Evolutionary conservation across 92 coral and sea anemone species (phyloP), one percentile per base, ranked within the genome.

Genomic region (Heteractis magnifica): DNA sequence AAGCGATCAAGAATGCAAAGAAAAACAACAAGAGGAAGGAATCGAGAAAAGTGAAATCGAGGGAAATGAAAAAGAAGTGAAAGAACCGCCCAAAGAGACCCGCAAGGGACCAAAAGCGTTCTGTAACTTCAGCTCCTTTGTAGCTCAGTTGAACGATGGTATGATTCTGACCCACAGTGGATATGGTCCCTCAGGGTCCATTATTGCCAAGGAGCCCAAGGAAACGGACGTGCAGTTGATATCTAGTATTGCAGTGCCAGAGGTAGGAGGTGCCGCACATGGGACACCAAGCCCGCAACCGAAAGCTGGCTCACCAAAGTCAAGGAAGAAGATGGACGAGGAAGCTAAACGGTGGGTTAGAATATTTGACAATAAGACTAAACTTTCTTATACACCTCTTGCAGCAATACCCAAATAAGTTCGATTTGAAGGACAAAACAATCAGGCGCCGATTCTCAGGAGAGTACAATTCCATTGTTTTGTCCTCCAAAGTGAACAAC

Each of bases 71-170:
- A 91, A 88, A 58, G 86, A 84, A 4, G 59, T 34, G 44, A 84
- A 76, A 68, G 78, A 86, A 49, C 52, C 68, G 4, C 64, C 60
- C 51, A 80, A 44, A 12, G 52, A 86, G 19, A 65, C 8, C 26
- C 85, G 71, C 7, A 79, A 78, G 80, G 88, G 75, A 23, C 93
- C 93, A 51, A 85, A 83, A 82, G 82, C 93, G 16, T 92, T 95
- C 82, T 95, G 97, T 81, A 91, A 90, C 72, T 92, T 93, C 83
- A 91, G 95, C 87, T 95, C 98, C 19, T 90, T 95, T 77, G 93
- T 94, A 50, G 98, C 95, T 12, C 98, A 90, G 80, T 94, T 95
- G n/a, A 94, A 91, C 74, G 98, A 95, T 77, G 98, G 98, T 44
- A 95, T 95, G 98, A 84, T 90, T 12, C 68, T 95, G 51, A 84